These are phyloP conservation scores for Brachypterus glaber DNA, from an alignment of 2,888 invertebrate genomes.

Conservation along the genomic window DNA sequence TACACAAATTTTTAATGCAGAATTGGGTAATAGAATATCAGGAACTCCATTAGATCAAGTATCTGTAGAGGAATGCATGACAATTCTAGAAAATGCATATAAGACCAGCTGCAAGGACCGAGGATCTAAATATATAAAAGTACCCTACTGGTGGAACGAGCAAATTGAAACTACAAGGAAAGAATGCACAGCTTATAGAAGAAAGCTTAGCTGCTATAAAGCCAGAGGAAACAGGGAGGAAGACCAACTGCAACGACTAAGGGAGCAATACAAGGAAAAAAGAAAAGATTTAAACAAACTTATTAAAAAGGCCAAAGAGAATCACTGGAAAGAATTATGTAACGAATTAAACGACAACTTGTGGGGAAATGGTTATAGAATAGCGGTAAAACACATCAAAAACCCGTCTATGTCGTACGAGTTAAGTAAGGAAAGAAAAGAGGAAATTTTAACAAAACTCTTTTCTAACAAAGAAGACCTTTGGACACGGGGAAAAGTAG, in stretches of 20 bases:
- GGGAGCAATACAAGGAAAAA: conserved; percentile 2
- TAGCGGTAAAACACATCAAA: conserved; percentile 6
- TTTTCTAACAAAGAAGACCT: conserved; percentile 4
- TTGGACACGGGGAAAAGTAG: not conserved
- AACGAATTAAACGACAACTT: conserved; percentile 7
- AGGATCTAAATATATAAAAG: no score
- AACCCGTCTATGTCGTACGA: not conserved
- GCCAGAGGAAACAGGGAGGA: not conserved
- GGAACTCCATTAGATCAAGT: no score
- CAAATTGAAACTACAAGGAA: conserved; percentile 7
- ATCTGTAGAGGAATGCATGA: no score
- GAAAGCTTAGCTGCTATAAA: not conserved
- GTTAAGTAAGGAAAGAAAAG: not conserved
- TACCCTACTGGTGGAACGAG: conserved; percentile 14
- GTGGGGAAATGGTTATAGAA: no score
- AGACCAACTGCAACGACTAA: not conserved
- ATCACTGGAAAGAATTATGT: conserved; percentile 4
- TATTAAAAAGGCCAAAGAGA: conserved; percentile 4
- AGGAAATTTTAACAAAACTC: conserved; percentile 5
- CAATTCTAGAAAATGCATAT: no score
- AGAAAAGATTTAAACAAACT: not conserved
- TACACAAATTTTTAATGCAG: no score
- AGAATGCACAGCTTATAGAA: conserved; percentile 3
- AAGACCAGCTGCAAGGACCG: no score
- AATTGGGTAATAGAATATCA: no score